phyloP scores from a whole-genome alignment of 2,797 vertebrate genomes.

The Girardinus metallicus region DNA sequence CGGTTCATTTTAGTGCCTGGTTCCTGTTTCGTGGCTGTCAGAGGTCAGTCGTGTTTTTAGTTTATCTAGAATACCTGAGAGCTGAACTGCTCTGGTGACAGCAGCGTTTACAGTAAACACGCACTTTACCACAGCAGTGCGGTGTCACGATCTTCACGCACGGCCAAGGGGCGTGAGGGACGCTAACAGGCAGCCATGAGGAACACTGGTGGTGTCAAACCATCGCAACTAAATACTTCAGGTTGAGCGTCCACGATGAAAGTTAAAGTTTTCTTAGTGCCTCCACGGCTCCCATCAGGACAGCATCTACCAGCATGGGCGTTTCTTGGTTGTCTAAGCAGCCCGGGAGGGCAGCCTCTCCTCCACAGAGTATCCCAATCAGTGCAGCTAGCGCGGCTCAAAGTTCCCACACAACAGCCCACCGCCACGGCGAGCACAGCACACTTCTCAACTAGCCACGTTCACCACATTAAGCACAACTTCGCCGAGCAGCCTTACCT shows the following conservation, averaged over 20 bases:
- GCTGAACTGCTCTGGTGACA: too few relatives aligned
- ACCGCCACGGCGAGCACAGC: not conserved
- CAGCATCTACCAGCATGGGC: slow-evolving; percentile 77
- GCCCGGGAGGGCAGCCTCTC: slow-evolving; percentile 35
- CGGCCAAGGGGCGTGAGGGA: not conserved
- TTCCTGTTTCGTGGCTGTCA: not conserved
- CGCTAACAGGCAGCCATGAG: not conserved
- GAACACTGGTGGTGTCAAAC: slow-evolving; percentile 14
- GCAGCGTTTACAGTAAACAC: slow-evolving; percentile 27
- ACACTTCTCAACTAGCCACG: not conserved
- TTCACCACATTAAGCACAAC: not conserved
- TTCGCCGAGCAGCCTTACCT: slow-evolving; percentile 71
- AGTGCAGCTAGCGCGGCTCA: slow-evolving; percentile 52
- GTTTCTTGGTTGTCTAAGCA: slow-evolving; percentile 69
- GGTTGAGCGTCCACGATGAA: not conserved
- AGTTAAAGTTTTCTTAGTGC: not conserved
- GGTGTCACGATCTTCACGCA: not conserved
- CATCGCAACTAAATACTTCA: not conserved
- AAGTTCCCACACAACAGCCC: slow-evolving; percentile 35
- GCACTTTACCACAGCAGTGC: not conserved
- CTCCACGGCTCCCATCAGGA: slow-evolving; percentile 6
- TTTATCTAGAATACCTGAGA: not conserved
- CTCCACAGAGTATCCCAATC: slow-evolving; percentile 22
- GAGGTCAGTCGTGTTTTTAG: not conserved
- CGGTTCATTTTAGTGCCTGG: not conserved